Evolutionary conservation across 2,888 invertebrate species (phyloP).

Genomic region (Sycophila texana): DNA sequence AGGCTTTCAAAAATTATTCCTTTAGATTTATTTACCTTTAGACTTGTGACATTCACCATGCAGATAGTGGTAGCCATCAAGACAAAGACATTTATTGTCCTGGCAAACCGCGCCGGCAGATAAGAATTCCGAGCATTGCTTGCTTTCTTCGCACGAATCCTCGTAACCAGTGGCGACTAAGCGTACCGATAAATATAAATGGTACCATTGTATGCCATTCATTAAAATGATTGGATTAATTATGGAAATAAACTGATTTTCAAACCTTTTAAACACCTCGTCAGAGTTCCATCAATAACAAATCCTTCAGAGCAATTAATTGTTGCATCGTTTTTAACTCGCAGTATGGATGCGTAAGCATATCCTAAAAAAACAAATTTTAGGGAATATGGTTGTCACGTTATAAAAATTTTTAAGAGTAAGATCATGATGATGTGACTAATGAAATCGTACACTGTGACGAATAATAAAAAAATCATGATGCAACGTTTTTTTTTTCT

Average conservation of each 20-base stretch:
- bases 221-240: not conserved
- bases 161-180: constrained; percentile 62
- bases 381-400: too few species aligned
- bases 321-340: too few species aligned
- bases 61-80: constrained; percentile 65
- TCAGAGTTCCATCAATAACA: constrained; percentile 60
- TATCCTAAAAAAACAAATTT: too few species aligned
- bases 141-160: constrained; percentile 62
- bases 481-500: too few species aligned
- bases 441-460: too few species aligned
- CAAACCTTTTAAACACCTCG: constrained; percentile 63
- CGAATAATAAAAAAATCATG: too few species aligned
- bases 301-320: constrained; percentile 59
- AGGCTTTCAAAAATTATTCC: not conserved
- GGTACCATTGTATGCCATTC: not conserved
- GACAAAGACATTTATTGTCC: constrained; percentile 61
- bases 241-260: not conserved
- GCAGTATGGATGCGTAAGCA: too few species aligned
- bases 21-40: constrained; percentile 59
- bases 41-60: constrained; percentile 65
- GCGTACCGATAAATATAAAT: not conserved
- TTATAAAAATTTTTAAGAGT: too few species aligned
- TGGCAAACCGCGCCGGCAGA: constrained; percentile 62
- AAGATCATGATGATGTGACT: too few species aligned
- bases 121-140: constrained; percentile 65